Evolutionary conservation across 2,797 vertebrate genomes (phyloP).

Genomic region (Eulemur mongoz): DNA sequence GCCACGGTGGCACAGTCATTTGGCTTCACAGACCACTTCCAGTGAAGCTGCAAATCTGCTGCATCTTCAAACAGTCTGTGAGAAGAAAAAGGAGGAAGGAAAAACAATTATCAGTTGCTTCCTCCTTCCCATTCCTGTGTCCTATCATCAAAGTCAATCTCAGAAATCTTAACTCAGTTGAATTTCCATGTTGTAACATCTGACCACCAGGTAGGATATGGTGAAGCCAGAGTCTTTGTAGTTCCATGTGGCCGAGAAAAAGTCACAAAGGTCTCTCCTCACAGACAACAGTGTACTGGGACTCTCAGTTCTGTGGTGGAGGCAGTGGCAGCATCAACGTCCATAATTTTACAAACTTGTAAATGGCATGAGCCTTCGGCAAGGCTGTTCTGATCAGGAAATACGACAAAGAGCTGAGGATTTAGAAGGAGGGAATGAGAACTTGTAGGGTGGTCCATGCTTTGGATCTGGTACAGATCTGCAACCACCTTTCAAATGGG

Average conservation of each 20-base stretch:
- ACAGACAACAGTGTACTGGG: rapidly evolving
- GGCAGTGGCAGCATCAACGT: neutral
- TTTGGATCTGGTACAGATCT: neutral
- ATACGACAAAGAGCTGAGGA: neutral
- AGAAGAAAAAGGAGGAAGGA: rapidly evolving
- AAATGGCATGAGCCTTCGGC: rapidly evolving
- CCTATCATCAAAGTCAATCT: neutral
- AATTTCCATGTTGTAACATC: neutral
- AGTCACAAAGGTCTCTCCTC: neutral
- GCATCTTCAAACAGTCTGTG: neutral
- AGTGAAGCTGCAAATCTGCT: neutral
- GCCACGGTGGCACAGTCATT: neutral
- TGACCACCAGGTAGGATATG: too few relatives aligned
- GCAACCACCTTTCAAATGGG: neutral
- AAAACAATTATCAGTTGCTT: neutral
- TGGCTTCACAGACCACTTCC: neutral
- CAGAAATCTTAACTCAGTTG: neutral
- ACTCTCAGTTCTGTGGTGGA: neutral
- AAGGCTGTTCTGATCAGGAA: neutral
- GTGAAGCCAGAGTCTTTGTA: neutral
- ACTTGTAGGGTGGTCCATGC: neutral
- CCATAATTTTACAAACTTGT: neutral
- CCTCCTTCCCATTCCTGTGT: neutral
- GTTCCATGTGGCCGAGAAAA: neutral
- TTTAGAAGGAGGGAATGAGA: neutral